Evolutionary conservation across 2,113 vertebrate genomes (phyloP), one percentile per base, ranked within the genome.

Genomic region (Arenaria interpres): DNA sequence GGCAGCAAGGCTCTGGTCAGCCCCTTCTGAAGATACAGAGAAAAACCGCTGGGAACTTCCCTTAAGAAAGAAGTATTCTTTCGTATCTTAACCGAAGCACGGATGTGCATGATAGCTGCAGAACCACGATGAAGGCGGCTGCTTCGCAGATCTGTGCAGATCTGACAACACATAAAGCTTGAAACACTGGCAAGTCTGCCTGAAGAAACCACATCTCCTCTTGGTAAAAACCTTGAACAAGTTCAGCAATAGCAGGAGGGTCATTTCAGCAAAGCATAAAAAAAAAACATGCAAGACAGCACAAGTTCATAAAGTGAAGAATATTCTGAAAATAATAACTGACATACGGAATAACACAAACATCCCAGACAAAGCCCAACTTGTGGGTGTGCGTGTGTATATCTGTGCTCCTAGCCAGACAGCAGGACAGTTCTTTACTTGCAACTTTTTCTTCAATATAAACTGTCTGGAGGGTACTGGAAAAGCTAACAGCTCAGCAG

Each of bases 181-280:
- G 10, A 88, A 89, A 76, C 18, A 8, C 1, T 57, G 69, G 45
- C 67, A 88, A 45, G 50, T 22, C 53, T 39, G 41, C 35, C 28
- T 63, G 50, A 54, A 73, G 90, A 96, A 93, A 94, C 18, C 33
- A 71, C 90, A 88, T 19, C 66, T 90, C 59, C 51, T 88, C 71
- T 76, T 77, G 32, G 85, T 74, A 79, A 53, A 80, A 69, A 77
- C 41, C 63, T 75, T 71, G 45, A 91, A 78, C 17, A 59, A 69
- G 37, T 41, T 82, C 85, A 69, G 75, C 25, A 94, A 30, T 27
- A 94, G 77, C 63, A 84, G 18, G 7, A 69, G 41, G 93, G 54
- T 37, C 10, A 56, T 66, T 90, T 54, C 67, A 74, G 41, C 32
- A 83, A 14, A 75, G 19, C 24, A 46, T 2, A 79, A 72, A 86